A percentile compares a stretch with the other conserved stretches of the same genome.
phyloP scores from a whole-genome alignment of 2,888 invertebrate species.

The Scotopteryx bipunctaria region DNA sequence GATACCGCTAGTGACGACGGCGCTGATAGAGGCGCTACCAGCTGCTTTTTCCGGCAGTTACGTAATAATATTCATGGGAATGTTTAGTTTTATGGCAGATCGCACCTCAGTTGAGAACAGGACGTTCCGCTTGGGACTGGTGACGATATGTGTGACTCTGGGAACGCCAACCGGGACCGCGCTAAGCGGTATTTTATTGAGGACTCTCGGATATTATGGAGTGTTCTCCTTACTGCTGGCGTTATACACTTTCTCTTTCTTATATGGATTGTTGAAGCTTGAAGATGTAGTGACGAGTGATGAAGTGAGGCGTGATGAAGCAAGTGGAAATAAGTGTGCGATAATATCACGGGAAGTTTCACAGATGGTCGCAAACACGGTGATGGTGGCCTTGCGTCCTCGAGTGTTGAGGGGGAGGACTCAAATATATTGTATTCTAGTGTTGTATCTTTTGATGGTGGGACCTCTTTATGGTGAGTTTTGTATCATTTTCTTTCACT shows the following conservation, averaged over 20 bases:
- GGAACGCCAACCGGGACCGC: slow-evolving; percentile 80
- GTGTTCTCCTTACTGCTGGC: slow-evolving; percentile 67
- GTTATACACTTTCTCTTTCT: slow-evolving; percentile 60
- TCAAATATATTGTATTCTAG: slow-evolving; percentile 67
- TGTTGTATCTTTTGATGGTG: slow-evolving; percentile 72
- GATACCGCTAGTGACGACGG: slow-evolving; percentile 77
- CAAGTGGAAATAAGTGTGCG: slow-evolving; percentile 40
- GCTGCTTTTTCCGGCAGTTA: slow-evolving; percentile 85
- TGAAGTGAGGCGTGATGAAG: slow-evolving; percentile 31
- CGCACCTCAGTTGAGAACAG: slow-evolving; percentile 83
- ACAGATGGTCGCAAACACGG: slow-evolving; percentile 66
- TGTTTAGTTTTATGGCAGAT: slow-evolving; percentile 85
- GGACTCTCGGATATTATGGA: slow-evolving; percentile 72
- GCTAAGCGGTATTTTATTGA: slow-evolving; percentile 78
- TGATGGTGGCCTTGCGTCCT: slow-evolving; percentile 65
- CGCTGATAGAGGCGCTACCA: slow-evolving; percentile 81
- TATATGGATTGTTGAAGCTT: slow-evolving; percentile 69
- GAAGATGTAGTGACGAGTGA: slow-evolving; percentile 58
- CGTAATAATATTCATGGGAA: slow-evolving; percentile 83
- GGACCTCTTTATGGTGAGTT: slow-evolving; percentile 78
- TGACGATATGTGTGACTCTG: slow-evolving; percentile 80
- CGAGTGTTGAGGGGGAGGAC: slow-evolving; percentile 61
- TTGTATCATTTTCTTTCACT: too few species aligned
- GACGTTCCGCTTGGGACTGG: slow-evolving; percentile 85
- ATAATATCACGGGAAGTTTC: slow-evolving; percentile 58